Evolutionary conservation across 2,888 invertebrate genomes (phyloP).

Genomic region (Drosophila pseudotalamancana): DNA sequence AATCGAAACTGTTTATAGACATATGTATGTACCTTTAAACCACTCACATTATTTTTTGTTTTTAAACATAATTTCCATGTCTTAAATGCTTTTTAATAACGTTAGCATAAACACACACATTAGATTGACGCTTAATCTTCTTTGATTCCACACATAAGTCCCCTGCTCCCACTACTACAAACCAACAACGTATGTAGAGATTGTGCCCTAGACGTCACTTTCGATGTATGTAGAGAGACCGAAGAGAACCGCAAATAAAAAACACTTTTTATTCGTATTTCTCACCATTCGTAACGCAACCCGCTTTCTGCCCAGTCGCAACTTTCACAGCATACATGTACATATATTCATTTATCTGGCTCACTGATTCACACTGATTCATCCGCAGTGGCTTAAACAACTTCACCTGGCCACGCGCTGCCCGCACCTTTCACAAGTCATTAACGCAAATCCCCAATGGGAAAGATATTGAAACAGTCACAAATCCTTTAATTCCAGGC

Average conservation of each 20-base stretch:
- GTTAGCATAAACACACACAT: not conserved
- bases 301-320: conserved; percentile 22
- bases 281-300: conserved; percentile 14
- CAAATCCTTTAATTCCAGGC: conserved; percentile 46
- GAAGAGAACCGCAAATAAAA: conserved; percentile 1
- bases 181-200: conserved; percentile 50
- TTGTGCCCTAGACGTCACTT: conserved; percentile 79
- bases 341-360: conserved; percentile 27
- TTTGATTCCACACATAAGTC: conserved; percentile 11
- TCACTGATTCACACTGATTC: conserved; percentile 29
- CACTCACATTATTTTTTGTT: not conserved
- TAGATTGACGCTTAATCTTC: conserved; percentile 8
- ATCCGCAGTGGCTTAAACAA: conserved; percentile 43
- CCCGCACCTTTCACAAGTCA: conserved; percentile 67
- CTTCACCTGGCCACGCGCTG: conserved; percentile 38
- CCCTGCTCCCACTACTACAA: conserved; percentile 19
- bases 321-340: conserved; percentile 9
- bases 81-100: not conserved
- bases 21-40: too few relatives aligned
- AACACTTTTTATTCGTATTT: conserved; percentile 16
- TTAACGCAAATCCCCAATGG: conserved; percentile 63
- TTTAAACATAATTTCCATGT: not conserved
- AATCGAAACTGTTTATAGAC: too few relatives aligned
- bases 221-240: conserved; percentile 67
- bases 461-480: conserved; percentile 16